These are phyloP conservation scores for Ictalurus punctatus DNA, from an alignment of 2,113 vertebrate genomes.

Conservation along the genomic window DNA sequence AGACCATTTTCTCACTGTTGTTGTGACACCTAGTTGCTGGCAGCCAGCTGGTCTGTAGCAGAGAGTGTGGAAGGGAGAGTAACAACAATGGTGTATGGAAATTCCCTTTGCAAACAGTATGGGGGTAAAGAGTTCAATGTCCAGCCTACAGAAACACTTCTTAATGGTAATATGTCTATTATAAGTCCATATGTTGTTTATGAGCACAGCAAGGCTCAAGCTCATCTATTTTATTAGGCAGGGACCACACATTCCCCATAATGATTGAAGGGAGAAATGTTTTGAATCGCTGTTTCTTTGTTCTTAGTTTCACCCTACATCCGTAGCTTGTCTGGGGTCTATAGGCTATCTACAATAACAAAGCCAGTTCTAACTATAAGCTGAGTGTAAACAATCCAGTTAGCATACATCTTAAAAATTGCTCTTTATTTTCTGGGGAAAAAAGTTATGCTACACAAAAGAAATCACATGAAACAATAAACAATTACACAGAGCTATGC, in stretches of 20 bases:
- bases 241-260: too few relatives aligned
- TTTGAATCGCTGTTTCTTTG: background rate
- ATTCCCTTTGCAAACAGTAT: background rate
- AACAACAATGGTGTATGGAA: background rate
- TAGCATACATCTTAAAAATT: background rate
- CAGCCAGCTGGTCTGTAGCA: background rate
- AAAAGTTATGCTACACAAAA: background rate
- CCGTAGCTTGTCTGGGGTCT: background rate
- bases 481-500: background rate
- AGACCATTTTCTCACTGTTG: background rate
- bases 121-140: background rate
- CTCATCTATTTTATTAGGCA: background rate
- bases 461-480: background rate
- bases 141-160: background rate
- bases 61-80: background rate
- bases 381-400: background rate
- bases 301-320: background rate
- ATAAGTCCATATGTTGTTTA: background rate
- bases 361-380: background rate
- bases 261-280: background rate
- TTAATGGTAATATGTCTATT: background rate
- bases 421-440: background rate
- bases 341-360: background rate
- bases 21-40: constrained; percentile 14
- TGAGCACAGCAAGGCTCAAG: background rate